Evolutionary conservation across 2,797 vertebrate genomes (phyloP).

Genomic region (Heliangelus exortis): DNA sequence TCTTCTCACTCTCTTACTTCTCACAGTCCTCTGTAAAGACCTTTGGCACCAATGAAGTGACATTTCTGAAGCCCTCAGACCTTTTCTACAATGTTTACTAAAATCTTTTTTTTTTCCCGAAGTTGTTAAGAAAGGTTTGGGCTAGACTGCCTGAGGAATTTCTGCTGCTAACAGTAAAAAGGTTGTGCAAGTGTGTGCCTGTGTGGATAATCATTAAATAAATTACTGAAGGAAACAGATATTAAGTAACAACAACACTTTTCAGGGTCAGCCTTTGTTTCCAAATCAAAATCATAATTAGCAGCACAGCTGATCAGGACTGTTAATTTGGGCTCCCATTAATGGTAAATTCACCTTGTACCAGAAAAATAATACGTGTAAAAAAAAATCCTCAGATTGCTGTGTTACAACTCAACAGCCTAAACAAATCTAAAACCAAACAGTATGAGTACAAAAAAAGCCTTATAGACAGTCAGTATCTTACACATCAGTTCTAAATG

Average conservation of each 20-base stretch:
- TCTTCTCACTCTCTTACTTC: background rate
- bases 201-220: background rate
- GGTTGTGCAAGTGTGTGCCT: background rate
- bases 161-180: background rate
- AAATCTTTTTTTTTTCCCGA: background rate
- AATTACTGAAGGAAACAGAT: background rate
- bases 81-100: background rate
- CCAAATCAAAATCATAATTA: slow-evolving; percentile 10
- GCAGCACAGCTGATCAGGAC: background rate
- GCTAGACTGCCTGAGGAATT: background rate
- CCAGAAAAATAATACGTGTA: background rate
- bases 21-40: background rate
- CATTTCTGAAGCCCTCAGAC: background rate
- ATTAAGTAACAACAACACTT: background rate
- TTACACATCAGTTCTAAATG: background rate
- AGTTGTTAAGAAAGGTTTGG: background rate
- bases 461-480: background rate
- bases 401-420: background rate
- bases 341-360: background rate
- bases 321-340: slow-evolving; percentile 27
- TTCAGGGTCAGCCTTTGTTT: background rate
- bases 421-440: background rate
- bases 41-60: background rate
- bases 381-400: background rate
- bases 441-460: background rate